phyloP scores from a whole-genome alignment of 2,888 invertebrate genomes.

The Cephus sareptanus region DNA sequence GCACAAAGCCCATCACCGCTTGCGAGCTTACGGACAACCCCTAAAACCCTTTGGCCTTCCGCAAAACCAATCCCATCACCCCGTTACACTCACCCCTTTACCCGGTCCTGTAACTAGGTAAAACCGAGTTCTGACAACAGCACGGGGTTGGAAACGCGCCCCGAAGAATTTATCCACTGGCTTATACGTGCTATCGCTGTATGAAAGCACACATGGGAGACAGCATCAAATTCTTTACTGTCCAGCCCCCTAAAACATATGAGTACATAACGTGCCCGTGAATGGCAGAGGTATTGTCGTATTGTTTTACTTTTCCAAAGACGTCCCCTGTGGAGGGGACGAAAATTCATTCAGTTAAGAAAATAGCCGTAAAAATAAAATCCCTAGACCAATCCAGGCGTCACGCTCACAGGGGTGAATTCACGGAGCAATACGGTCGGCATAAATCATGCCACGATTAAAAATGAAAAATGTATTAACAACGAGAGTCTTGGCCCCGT shows the following conservation, averaged over 20 bases:
- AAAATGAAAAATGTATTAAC: constrained; percentile 49
- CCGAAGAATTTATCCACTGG: neutral
- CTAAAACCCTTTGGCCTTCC: constrained; percentile 6
- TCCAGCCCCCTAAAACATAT: neutral
- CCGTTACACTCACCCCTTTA: neutral
- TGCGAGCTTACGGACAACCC: constrained; percentile 7
- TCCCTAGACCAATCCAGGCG: neutral
- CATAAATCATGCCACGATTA: constrained; percentile 50
- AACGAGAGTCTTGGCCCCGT: constrained; percentile 17
- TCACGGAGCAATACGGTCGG: constrained; percentile 11
- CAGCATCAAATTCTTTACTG: neutral
- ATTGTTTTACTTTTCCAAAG: neutral
- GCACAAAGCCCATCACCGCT: constrained; percentile 11
- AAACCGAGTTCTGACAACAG: neutral
- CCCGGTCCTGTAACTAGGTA: neutral
- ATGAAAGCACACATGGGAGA: neutral
- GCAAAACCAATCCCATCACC: neutral
- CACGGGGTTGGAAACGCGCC: neutral
- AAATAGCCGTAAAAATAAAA: neutral
- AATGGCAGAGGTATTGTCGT: neutral
- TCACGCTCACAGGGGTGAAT: neutral
- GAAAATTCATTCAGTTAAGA: neutral
- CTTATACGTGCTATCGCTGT: neutral
- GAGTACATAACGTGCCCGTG: neutral
- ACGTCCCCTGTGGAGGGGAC: neutral